Percentiles rank a stretch among this genome's conserved stretches.
phyloP scores from a whole-genome alignment of 2,797 vertebrate genomes.

The Enteromius anoplus region DNA sequence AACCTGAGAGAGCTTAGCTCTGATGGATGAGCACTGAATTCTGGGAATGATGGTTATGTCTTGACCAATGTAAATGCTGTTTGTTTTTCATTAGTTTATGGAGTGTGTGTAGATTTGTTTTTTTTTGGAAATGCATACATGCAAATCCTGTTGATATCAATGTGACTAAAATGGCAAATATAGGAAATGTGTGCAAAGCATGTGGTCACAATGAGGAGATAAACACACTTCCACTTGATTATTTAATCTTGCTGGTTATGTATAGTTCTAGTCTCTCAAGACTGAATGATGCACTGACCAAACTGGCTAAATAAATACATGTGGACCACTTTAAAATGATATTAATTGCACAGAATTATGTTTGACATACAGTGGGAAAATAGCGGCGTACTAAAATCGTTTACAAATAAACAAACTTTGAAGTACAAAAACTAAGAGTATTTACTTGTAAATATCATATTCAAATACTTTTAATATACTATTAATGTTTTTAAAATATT shows the following conservation, averaged over 20 bases:
- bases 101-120: neutral
- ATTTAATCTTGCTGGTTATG: too few species aligned
- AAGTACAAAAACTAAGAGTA: too few species aligned
- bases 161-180: neutral
- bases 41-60: neutral
- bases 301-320: too few species aligned
- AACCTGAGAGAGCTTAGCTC: neutral
- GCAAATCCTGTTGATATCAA: neutral
- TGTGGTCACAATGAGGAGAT: neutral
- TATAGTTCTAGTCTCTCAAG: neutral
- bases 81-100: neutral
- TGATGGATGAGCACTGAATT: slow-evolving; percentile 10
- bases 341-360: too few species aligned
- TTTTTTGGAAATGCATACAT: neutral
- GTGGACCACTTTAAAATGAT: too few species aligned
- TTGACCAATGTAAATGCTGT: neutral
- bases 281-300: too few species aligned
- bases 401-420: too few species aligned
- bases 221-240: neutral
- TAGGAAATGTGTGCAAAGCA: neutral
- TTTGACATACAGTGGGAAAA: too few species aligned
- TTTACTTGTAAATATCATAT: too few species aligned
- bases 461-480: too few species aligned
- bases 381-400: too few species aligned
- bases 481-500: too few species aligned